Evolutionary conservation across 2,113 vertebrate genomes (phyloP).

Genomic region (Mixornis gularis): DNA sequence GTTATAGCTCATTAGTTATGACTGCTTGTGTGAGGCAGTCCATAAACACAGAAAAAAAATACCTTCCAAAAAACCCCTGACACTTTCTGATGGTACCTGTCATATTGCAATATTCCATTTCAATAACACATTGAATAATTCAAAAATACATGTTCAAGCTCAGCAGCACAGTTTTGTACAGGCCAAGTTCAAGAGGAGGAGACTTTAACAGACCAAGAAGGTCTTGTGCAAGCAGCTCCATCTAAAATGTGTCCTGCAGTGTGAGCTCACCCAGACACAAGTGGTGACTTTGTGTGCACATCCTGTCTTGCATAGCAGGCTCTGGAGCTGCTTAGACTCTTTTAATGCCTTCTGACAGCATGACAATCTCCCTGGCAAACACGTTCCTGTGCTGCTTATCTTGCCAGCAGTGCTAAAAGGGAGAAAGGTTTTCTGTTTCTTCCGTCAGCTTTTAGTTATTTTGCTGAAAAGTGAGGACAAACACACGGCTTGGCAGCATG

Average conservation of each 20-base stretch:
- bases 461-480: background rate
- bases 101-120: background rate
- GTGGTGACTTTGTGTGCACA: rapidly evolving
- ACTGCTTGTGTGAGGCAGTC: rapidly evolving
- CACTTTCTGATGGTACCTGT: background rate
- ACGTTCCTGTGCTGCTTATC: background rate
- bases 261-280: background rate
- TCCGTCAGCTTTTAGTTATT: background rate
- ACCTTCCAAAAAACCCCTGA: rapidly evolving
- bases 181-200: background rate
- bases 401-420: background rate
- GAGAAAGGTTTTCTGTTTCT: background rate
- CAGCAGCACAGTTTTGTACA: rapidly evolving
- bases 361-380: background rate
- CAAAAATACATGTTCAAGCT: background rate
- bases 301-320: background rate
- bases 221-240: background rate
- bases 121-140: background rate
- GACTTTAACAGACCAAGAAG: background rate
- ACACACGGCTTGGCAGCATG: rapidly evolving
- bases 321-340: background rate
- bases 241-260: background rate
- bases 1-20: background rate
- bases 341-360: background rate
- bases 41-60: background rate